Base-by-base conservation (phyloP, 2,888 invertebrate species). In the Deilephila elpenor region DNA sequence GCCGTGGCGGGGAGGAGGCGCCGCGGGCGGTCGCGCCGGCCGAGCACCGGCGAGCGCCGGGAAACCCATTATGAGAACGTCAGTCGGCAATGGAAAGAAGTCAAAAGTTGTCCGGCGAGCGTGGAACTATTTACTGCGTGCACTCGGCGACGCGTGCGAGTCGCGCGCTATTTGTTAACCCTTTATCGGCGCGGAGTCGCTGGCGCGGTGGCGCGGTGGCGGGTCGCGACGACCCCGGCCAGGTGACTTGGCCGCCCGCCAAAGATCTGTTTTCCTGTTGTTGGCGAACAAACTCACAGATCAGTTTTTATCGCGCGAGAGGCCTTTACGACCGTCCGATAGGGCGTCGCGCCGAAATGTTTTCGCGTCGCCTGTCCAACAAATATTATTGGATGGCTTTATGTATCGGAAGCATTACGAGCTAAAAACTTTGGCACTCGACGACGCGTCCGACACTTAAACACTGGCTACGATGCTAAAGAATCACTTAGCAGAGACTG, bases 251-350 rank as follows among this genome's bases (percentile, higher is more conserved):
- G 95, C 92, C 81, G 79, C 75, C 77, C 79, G 91, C 95, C 95
- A 95, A 92, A 87, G 91, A 93, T 89, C 90, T 95, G 94, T 95
- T 95, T 95, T 93, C 93, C 91, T 91, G 91, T 91, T 92, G 91
- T 91, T 90, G 91, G 88, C 88, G 88, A 91, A 90, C 91, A 90
- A 91, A 93, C 93, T 93, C 92, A 91, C 94, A 93, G 94, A 95
- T 95, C 94, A 93, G 93, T 94, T 94, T 94, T 94, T 95, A 95
- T 95, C 94, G 91, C 91, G 92, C 91, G 91, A 91, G 91, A 93
- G 92, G 93, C 94, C 93, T 95, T 95, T 95, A 95, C 94, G 89
- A 93, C 88, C 91, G 88, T 89, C 91, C 91, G 92, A 92, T 91
- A 91, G 90, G 88, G 88, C 88, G 88, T 84, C 88, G 86, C 83